Evolutionary conservation across 2,113 vertebrate species (phyloP).

Genomic region (Rutilus rutilus): DNA sequence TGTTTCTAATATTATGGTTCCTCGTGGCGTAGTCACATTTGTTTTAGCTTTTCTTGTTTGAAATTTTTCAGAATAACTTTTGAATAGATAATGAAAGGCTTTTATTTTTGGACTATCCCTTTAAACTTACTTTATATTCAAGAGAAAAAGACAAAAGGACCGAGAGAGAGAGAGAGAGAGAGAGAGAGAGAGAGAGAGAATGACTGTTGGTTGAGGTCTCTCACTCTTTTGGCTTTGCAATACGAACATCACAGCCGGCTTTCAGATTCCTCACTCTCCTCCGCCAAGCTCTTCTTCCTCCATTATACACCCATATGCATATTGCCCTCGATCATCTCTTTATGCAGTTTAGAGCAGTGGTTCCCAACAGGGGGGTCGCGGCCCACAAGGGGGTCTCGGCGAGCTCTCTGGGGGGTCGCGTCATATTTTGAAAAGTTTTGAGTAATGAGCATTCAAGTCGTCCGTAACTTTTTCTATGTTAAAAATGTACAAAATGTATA

Average conservation of each 20-base stretch:
- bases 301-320: neutral
- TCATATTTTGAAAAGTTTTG: too few relatives aligned
- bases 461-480: too few relatives aligned
- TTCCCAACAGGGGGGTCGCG: too few relatives aligned
- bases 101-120: neutral
- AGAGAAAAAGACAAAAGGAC: neutral
- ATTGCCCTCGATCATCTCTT: neutral
- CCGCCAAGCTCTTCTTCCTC: neutral
- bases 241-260: constrained; percentile 65
- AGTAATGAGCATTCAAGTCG: too few relatives aligned
- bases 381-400: too few relatives aligned
- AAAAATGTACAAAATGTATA: too few relatives aligned
- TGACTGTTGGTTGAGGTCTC: neutral
- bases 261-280: constrained; percentile 64
- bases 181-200: neutral
- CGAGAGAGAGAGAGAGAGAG: neutral
- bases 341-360: neutral
- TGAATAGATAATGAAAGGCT: neutral
- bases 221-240: constrained; percentile 45
- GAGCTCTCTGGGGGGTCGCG: too few relatives aligned
- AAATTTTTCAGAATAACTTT: too few relatives aligned
- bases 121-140: neutral
- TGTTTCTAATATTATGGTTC: too few relatives aligned
- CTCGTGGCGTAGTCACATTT: too few relatives aligned
- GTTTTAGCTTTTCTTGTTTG: too few relatives aligned